Percentiles rank a stretch among this genome's conserved stretches.
phyloP scores from a whole-genome alignment of 2,888 invertebrate species.

The Tinea trinotella region DNA sequence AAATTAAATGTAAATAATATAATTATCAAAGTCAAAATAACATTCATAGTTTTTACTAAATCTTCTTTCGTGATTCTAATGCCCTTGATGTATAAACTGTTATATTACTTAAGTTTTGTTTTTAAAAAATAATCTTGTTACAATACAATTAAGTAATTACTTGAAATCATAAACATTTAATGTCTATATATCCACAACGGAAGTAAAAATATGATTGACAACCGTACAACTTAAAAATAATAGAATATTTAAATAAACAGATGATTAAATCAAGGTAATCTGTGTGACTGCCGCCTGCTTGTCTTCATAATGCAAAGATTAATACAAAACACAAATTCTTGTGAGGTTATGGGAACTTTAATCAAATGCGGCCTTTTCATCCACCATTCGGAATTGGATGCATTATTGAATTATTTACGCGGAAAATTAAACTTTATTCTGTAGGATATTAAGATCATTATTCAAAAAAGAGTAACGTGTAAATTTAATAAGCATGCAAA shows the following conservation, averaged over 20 bases:
- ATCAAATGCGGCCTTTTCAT: slow-evolving; percentile 42
- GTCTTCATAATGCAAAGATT: background rate
- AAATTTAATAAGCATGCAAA: slow-evolving; percentile 43
- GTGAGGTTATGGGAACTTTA: slow-evolving; percentile 55
- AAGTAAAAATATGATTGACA: slow-evolving; percentile 3
- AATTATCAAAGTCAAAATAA: background rate
- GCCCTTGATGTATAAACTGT: too few species aligned
- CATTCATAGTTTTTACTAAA: background rate
- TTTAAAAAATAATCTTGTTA: background rate
- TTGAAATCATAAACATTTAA: background rate
- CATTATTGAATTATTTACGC: slow-evolving; percentile 20
- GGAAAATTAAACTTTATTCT: slow-evolving; percentile 33
- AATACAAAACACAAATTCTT: slow-evolving; percentile 26
- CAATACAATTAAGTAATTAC: too few species aligned
- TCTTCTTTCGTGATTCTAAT: background rate
- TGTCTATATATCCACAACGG: background rate
- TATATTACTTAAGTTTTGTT: too few species aligned
- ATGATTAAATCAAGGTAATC: slow-evolving; percentile 11
- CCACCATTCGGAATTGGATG: background rate
- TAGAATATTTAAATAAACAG: background rate
- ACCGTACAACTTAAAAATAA: background rate
- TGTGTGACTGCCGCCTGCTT: background rate
- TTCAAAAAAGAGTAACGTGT: slow-evolving; percentile 26
- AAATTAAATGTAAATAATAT: background rate
- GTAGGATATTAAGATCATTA: slow-evolving; percentile 34